These are phyloP conservation scores for Amblyjoppa proteus DNA, from an alignment of 2,888 invertebrate genomes.

Conservation along the genomic window DNA sequence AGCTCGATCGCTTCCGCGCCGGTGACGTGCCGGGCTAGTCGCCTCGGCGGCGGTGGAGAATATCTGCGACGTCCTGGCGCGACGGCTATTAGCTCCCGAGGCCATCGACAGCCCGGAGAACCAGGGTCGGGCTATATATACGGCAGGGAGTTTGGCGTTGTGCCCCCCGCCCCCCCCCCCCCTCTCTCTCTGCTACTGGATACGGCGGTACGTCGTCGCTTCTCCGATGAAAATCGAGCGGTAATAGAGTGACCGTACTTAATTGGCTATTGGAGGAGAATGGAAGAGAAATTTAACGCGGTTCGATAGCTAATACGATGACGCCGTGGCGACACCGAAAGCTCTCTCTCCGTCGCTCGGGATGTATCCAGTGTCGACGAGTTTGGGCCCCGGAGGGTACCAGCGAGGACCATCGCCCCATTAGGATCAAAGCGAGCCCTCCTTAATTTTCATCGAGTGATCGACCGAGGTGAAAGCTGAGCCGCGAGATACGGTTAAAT, in stretches of 20 bases:
- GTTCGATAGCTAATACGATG: slow-evolving; percentile 67
- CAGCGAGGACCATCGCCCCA: slow-evolving; percentile 42
- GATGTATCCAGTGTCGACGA: slow-evolving; percentile 23
- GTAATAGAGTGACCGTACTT: slow-evolving; percentile 68
- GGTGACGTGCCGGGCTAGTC: slow-evolving; percentile 57
- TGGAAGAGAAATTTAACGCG: slow-evolving; percentile 68
- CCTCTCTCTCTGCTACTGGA: background rate
- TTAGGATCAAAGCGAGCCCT: slow-evolving; percentile 66
- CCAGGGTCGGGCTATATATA: background rate
- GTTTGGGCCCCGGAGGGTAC: slow-evolving; percentile 36
- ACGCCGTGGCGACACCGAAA: slow-evolving; percentile 53
- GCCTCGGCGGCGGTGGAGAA: slow-evolving; percentile 48
- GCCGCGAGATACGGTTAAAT: slow-evolving; percentile 21
- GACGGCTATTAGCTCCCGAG: slow-evolving; percentile 66
- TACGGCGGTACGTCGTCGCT: slow-evolving; percentile 29
- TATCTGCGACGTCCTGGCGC: slow-evolving; percentile 64
- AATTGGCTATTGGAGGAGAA: slow-evolving; percentile 69
- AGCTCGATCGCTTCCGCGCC: slow-evolving; percentile 33
- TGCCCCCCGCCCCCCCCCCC: slow-evolving; percentile 11
- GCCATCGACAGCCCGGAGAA: slow-evolving; percentile 51
- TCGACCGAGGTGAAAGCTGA: slow-evolving; percentile 37
- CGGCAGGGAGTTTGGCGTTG: slow-evolving; percentile 52
- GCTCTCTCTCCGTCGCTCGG: slow-evolving; percentile 25
- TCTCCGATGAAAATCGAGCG: slow-evolving; percentile 67
- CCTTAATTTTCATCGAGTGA: slow-evolving; percentile 63